phyloP scores from a whole-genome alignment of 2,797 vertebrate genomes.

The Hylomyscus alleni region DNA sequence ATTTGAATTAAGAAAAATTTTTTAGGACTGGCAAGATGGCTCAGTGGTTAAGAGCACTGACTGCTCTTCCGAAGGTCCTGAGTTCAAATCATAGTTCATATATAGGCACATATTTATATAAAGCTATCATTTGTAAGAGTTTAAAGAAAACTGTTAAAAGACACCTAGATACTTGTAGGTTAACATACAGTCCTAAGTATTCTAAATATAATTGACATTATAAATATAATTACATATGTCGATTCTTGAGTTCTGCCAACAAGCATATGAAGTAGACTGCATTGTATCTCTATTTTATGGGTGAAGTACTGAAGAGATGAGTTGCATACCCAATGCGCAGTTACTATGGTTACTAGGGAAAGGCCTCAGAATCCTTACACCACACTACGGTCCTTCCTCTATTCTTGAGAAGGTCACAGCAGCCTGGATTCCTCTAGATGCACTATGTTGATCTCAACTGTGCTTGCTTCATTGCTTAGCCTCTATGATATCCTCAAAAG shows the following conservation, averaged over 20 bases:
- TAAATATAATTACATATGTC: not conserved
- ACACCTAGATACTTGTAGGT: not conserved
- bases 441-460: not conserved
- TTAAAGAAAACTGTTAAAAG: not conserved
- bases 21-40: not conserved
- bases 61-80: too few species aligned
- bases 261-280: not conserved
- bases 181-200: not conserved
- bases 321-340: not conserved
- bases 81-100: not conserved
- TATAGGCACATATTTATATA: not conserved
- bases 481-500: constrained; percentile 3
- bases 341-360: not conserved
- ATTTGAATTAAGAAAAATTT: not conserved
- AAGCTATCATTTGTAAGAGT: not conserved
- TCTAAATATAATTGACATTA: too few species aligned
- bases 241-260: not conserved
- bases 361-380: not conserved
- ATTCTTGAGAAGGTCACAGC: not conserved
- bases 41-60: too few species aligned
- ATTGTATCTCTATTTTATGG: not conserved
- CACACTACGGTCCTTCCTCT: not conserved
- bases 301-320: not conserved
- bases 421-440: not conserved
- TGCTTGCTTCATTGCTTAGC: constrained; percentile 30